phyloP scores from a whole-genome alignment of 1,140 invertebrate genomes.

The Lutraria rhynchaena region DNA sequence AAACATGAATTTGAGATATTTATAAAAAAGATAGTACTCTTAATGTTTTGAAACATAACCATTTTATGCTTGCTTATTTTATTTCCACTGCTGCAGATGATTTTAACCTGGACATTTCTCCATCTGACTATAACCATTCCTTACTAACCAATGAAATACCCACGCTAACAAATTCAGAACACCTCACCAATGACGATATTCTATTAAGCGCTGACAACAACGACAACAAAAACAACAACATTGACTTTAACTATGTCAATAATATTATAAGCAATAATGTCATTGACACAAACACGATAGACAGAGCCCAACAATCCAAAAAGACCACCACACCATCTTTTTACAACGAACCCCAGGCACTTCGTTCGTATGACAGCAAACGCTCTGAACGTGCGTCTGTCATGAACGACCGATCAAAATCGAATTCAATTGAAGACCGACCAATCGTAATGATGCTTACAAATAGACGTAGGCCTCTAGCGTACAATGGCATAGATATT shows the following conservation, averaged over 20 bases:
- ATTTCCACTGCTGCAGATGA: constrained; percentile 16
- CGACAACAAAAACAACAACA: too few relatives aligned
- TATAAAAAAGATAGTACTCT: too few relatives aligned
- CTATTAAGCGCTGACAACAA: too few relatives aligned
- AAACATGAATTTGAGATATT: too few relatives aligned
- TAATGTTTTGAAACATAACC: too few relatives aligned
- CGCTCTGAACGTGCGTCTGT: too few relatives aligned
- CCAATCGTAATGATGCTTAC: constrained; percentile 33
- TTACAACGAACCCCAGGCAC: neutral
- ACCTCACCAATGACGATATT: too few relatives aligned
- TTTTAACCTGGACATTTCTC: neutral
- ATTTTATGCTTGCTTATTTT: too few relatives aligned
- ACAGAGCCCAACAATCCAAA: constrained; percentile 9
- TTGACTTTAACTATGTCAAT: too few relatives aligned
- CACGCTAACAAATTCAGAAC: neutral
- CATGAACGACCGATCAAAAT: too few relatives aligned
- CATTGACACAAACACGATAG: constrained; percentile 2
- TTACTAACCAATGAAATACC: constrained; percentile 31
- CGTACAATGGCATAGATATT: constrained; percentile 11
- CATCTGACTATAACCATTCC: neutral
- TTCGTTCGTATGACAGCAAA: neutral
- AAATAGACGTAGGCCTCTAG: constrained; percentile 5
- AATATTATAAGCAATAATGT: too few relatives aligned
- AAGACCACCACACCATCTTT: neutral
- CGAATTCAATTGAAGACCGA: neutral